Conservation (phyloP, 2,888 invertebrate species). For the Dilophus febrilis region DNA sequence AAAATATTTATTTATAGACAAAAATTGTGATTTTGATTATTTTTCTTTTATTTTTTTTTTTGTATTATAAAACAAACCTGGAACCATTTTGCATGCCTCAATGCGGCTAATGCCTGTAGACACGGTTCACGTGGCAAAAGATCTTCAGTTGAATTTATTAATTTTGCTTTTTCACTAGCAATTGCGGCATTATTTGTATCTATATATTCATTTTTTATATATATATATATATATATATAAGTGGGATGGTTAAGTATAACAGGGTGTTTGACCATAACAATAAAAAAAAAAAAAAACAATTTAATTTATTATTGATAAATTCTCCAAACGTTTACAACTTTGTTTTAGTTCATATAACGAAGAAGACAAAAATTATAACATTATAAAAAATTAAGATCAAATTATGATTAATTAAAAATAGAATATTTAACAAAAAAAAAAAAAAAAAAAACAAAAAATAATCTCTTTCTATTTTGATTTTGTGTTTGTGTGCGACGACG, state of each 20-base stretch:
- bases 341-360: too few species aligned
- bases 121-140: conserved; percentile 98
- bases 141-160: conserved; percentile 45
- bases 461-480: background rate
- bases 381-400: too few species aligned
- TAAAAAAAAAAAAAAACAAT: too few species aligned
- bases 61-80: conserved; percentile 55
- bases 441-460: background rate
- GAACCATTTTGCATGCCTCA: conserved; percentile 99
- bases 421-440: background rate
- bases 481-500: too few species aligned
- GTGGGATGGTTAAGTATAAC: conserved; percentile 35
- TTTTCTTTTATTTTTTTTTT: conserved; percentile 5
- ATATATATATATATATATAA: too few species aligned
- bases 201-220: too few species aligned
- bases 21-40: conserved; percentile 6
- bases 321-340: conserved; percentile 2
- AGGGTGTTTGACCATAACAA: conserved; percentile 71
- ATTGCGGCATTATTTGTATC: conserved; percentile 43
- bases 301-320: conserved; percentile 8
- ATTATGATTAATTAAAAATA: too few species aligned
- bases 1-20: conserved; percentile 12
- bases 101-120: conserved; percentile 98
- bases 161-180: conserved; percentile 53
- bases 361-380: too few species aligned